Evolutionary conservation across 2,888 invertebrate genomes (phyloP).

Genomic region (Nephrocerus scutellatus): DNA sequence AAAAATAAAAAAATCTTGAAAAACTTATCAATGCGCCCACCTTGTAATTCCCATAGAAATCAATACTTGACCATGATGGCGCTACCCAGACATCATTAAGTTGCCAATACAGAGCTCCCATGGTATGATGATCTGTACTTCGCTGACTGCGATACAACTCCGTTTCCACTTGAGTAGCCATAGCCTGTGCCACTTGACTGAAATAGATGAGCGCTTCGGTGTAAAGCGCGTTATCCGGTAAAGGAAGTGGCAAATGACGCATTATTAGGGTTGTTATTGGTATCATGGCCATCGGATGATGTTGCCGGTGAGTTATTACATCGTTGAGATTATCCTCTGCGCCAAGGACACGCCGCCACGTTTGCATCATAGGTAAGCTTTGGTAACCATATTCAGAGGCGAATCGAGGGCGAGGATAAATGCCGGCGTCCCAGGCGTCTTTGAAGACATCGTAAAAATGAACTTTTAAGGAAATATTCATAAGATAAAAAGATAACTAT

Average conservation of each 20-base stretch:
- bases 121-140: constrained; percentile 54
- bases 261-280: constrained; percentile 58
- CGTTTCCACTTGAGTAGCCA: constrained; percentile 77
- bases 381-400: constrained; percentile 96
- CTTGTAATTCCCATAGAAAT: constrained; percentile 49
- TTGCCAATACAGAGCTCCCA: constrained; percentile 99
- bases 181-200: constrained; percentile 85
- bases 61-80: constrained; percentile 91
- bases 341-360: constrained; percentile 57
- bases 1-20: too few relatives aligned
- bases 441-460: constrained; percentile 83
- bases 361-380: constrained; percentile 69
- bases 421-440: constrained; percentile 73
- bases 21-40: constrained; percentile 26
- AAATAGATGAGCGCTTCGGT: constrained; percentile 69
- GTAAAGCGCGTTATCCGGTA: constrained; percentile 51
- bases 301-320: constrained; percentile 75
- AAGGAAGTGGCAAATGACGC: constrained; percentile 58
- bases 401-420: constrained; percentile 77
- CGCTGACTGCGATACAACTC: constrained; percentile 67
- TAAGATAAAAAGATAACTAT: too few relatives aligned
- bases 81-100: constrained; percentile 97
- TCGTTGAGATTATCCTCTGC: constrained; percentile 52
- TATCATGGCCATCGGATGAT: constrained; percentile 67
- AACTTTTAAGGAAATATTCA: constrained; percentile 47